A percentile compares a stretch with the other conserved stretches of the same genome.
Conservation (phyloP, 2,888 invertebrate genomes). For the Drosophila fungiperda region DNA sequence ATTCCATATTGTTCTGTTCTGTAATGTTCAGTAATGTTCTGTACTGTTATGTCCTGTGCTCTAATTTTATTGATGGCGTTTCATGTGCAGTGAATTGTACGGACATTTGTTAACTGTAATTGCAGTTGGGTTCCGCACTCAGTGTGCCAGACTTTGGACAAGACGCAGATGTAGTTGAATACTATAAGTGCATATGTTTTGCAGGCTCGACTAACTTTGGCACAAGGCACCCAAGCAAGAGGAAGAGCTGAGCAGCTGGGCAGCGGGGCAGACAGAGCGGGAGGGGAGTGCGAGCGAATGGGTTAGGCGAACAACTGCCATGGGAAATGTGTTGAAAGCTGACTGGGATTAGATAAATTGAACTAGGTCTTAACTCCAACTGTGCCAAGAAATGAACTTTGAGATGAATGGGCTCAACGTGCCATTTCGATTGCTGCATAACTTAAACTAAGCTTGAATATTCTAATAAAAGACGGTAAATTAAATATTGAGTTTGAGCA, state of each 20-base stretch:
- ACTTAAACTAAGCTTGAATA: background rate
- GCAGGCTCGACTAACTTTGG: slow-evolving; percentile 52
- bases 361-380: slow-evolving; percentile 31
- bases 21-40: slow-evolving; percentile 2
- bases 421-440: slow-evolving; percentile 14
- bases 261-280: background rate
- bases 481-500: slow-evolving; percentile 5
- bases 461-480: slow-evolving; percentile 1
- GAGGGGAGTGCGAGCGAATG: background rate
- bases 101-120: slow-evolving; percentile 73
- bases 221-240: slow-evolving; percentile 43
- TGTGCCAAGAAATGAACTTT: slow-evolving; percentile 42
- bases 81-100: slow-evolving; percentile 74
- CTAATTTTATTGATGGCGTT: slow-evolving; percentile 77
- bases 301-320: background rate
- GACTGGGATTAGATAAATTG: slow-evolving; percentile 48
- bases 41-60: slow-evolving; percentile 54
- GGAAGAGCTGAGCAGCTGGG: slow-evolving; percentile 16
- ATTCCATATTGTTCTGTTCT: background rate
- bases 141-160: slow-evolving; percentile 38
- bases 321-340: slow-evolving; percentile 36
- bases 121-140: slow-evolving; percentile 58
- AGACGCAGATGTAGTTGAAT: slow-evolving; percentile 46
- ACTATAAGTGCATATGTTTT: slow-evolving; percentile 65
- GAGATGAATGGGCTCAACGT: slow-evolving; percentile 37